phyloP scores from a whole-genome alignment of 1,140 invertebrate species.

The Bilobella aurantiaca region DNA sequence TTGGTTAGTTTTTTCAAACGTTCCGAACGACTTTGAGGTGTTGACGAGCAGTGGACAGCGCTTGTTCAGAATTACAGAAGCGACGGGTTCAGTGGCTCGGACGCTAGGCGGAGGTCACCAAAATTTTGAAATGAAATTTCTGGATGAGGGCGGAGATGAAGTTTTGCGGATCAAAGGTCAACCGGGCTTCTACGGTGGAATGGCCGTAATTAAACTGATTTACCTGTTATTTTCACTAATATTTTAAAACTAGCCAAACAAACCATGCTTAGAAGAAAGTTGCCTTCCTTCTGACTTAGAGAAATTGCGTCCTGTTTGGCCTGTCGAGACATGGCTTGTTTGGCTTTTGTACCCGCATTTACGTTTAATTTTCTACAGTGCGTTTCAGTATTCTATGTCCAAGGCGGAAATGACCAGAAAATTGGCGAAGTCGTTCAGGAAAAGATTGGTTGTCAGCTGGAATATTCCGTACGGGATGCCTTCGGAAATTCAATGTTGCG shows the following conservation, averaged over 20 bases:
- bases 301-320: too few relatives aligned
- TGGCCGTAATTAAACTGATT: background rate
- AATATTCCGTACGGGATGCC: slow-evolving; percentile 4
- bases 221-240: background rate
- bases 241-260: background rate
- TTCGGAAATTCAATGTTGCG: slow-evolving; percentile 9
- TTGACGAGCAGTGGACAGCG: background rate
- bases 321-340: too few relatives aligned
- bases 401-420: background rate
- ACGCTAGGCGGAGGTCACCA: slow-evolving; percentile 6
- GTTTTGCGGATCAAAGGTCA: background rate
- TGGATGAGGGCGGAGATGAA: slow-evolving; percentile 1
- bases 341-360: background rate
- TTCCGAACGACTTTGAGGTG: slow-evolving; percentile 4
- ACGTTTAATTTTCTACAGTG: background rate
- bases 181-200: slow-evolving; percentile 10
- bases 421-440: slow-evolving; percentile 9
- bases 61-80: slow-evolving; percentile 1
- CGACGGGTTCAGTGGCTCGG: background rate
- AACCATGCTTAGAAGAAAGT: background rate
- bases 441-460: background rate
- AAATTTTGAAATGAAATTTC: slow-evolving; percentile 14
- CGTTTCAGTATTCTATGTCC: background rate
- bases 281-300: too few relatives aligned
- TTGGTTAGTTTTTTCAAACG: slow-evolving; percentile 2